phyloP scores from a whole-genome alignment of 2,113 vertebrate genomes.

The Mohoua ochrocephala region DNA sequence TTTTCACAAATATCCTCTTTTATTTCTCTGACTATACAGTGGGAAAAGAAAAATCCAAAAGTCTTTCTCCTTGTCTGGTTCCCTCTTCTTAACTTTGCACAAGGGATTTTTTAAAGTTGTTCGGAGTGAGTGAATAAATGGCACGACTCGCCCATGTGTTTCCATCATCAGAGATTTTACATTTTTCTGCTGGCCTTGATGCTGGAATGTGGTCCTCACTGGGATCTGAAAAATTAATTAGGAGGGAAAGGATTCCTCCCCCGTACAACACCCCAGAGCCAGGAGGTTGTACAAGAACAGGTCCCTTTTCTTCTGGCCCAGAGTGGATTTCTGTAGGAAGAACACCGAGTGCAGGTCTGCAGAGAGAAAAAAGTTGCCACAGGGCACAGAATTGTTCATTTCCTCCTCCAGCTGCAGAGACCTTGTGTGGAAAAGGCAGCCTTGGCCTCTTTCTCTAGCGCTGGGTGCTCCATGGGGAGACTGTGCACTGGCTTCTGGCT shows the following conservation, averaged over 20 bases:
- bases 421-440: not conserved
- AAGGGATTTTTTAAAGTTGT: not conserved
- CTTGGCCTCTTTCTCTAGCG: not conserved
- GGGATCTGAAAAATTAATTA: not conserved
- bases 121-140: not conserved
- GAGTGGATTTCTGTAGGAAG: not conserved
- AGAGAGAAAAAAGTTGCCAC: not conserved
- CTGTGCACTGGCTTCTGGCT: not conserved
- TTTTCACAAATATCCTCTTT: constrained; percentile 26
- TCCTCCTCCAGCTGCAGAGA: not conserved
- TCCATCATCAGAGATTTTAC: not conserved
- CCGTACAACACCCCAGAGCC: not conserved
- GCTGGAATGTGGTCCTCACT: not conserved
- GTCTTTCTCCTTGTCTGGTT: not conserved
- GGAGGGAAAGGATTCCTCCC: not conserved
- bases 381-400: not conserved
- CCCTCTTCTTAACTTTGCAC: not conserved
- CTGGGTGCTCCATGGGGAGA: not conserved
- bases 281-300: not conserved
- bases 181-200: not conserved
- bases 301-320: not conserved
- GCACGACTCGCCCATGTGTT: not conserved
- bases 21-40: not conserved
- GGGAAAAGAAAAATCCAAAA: not conserved
- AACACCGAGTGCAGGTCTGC: not conserved